Evolutionary conservation across 2,888 invertebrate species (phyloP), one percentile per base, ranked within the genome.

Genomic region (Mayetiola destructor): DNA sequence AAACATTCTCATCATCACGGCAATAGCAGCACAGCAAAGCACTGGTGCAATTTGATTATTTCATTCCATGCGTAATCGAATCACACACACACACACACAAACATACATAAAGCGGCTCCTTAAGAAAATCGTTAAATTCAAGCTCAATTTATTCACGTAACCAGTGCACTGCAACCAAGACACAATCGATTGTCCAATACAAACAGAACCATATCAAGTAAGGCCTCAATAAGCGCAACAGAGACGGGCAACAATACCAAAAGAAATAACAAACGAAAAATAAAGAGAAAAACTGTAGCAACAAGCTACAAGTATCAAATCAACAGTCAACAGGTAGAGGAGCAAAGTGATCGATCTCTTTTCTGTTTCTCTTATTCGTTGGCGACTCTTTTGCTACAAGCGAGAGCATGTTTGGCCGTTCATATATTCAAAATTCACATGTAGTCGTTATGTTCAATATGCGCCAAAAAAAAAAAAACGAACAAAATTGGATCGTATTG

Each of bases 21-120:
- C n/a, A n/a, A n/a, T 27, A 27, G 27, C 27, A 6, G 32, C 48
- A n/a, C 27, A 27, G 23, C 48, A 16, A 48, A 48, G 48, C n/a
- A n/a, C 27, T 27, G 48, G 48, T 48, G 48, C 48, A 48, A 48
- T 48, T 48, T 48, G 48, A n/a, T n/a, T n/a, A 48, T 48, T 48
- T 48, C 23, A 27, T 27, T 48, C 27, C 48, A 48, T 48, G 48
- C n/a, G 27, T 48, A 48, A 27, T 27, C 27, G 20, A 2, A 14
- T 48, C 27, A 48, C 10, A 23, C 48, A 27, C n/a, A 48, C 48
- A 42, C 2, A 21, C 23, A 42, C 21, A 23, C 23, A 23, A 14
- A 18, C 39, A 16, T 18, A 12, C 16, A 12, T 9, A 32, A 6
- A 32, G 6, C 32, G 32, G 8, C 32, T n/a, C n/a, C n/a, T n/a